A percentile compares a stretch with the other conserved stretches of the same genome.
Evolutionary conservation across 1,140 invertebrate genomes (phyloP).

Genomic region (Calephelis virginiensis): DNA sequence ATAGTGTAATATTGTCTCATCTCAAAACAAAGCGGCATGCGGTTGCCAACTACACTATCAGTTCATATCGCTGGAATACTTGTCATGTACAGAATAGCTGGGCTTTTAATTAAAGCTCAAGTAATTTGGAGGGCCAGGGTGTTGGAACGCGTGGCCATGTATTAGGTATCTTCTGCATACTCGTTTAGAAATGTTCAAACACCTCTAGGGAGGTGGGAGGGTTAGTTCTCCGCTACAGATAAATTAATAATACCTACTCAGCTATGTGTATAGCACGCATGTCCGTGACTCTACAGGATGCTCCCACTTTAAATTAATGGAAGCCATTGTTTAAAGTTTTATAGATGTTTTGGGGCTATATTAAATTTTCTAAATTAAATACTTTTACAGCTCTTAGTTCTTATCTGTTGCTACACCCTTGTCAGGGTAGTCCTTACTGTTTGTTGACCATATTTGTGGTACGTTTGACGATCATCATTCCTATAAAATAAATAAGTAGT

Average conservation of each 20-base stretch:
- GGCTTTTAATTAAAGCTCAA: constrained; percentile 72
- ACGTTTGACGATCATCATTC: too few relatives aligned
- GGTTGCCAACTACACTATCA: constrained; percentile 10
- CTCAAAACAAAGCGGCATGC: neutral
- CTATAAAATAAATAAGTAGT: too few relatives aligned
- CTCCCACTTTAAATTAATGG: constrained; percentile 19
- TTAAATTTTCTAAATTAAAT: neutral
- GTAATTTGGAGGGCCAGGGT: constrained; percentile 68
- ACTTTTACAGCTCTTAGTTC: too few relatives aligned
- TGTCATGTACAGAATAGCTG: constrained; percentile 73
- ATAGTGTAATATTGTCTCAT: neutral
- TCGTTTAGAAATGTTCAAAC: constrained; percentile 75
- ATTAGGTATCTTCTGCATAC: constrained; percentile 69
- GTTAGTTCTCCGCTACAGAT: constrained; percentile 73
- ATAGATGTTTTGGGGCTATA: neutral
- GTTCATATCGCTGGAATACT: constrained; percentile 52
- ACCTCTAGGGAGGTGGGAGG: constrained; percentile 46
- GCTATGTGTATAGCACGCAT: constrained; percentile 61
- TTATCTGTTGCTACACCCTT: too few relatives aligned
- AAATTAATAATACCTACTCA: constrained; percentile 71
- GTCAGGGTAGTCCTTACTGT: too few relatives aligned
- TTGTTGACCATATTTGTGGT: too few relatives aligned
- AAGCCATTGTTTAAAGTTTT: neutral
- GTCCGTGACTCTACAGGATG: constrained; percentile 49
- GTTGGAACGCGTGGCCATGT: constrained; percentile 52